Percentiles rank a stretch among this genome's conserved stretches.
Evolutionary conservation across 2,888 invertebrate species (phyloP).

Genomic region (Caenorhabditis uteleia): DNA sequence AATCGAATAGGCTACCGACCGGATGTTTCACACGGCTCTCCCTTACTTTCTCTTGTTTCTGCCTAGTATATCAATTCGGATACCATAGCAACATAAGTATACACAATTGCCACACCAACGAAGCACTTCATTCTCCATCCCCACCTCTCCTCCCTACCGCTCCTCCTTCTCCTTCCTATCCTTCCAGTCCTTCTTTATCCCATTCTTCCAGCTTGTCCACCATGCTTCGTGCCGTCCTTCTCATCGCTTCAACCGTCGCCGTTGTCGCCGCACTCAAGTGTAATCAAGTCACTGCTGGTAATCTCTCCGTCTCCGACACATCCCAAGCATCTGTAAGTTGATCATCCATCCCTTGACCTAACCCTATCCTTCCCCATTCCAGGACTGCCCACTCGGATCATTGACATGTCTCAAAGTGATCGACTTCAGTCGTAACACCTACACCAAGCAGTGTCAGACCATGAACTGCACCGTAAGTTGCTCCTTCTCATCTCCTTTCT

Average conservation of each 20-base stretch:
- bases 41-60: no score
- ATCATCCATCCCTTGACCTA: no score
- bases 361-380: constrained; percentile 1
- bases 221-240: constrained; percentile 16
- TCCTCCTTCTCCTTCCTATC: no score
- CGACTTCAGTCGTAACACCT: constrained; percentile 34
- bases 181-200: no score
- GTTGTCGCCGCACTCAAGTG: constrained; percentile 21
- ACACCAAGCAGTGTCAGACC: constrained; percentile 39
- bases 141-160: neutral
- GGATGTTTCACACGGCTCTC: no score
- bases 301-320: constrained; percentile 21
- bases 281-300: constrained; percentile 28
- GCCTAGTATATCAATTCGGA: no score
- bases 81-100: no score
- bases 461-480: constrained; percentile 38
- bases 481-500: neutral
- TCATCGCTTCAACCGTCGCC: constrained; percentile 2
- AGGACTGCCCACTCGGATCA: constrained; percentile 33
- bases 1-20: no score
- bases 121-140: neutral
- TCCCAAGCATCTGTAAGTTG: neutral
- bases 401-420: constrained; percentile 35
- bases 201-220: no score
- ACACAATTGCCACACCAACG: no score